These are phyloP conservation scores for Melanostoma scalare DNA, from an alignment of 2,888 invertebrate genomes.

Conservation along the genomic window DNA sequence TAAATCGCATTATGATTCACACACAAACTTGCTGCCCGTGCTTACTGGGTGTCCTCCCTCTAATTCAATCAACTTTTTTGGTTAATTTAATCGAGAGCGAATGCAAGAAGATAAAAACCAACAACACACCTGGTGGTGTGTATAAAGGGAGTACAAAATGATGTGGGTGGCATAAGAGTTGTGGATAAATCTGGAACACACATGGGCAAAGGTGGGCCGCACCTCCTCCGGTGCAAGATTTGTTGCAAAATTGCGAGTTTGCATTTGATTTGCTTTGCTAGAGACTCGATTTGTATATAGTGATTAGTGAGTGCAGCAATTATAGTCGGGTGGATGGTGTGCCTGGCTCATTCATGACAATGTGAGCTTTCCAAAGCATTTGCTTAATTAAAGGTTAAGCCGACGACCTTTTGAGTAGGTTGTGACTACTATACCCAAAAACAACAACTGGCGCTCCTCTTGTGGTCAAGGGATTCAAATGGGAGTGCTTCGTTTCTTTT, in stretches of 20 bases:
- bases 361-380: conserved; percentile 21
- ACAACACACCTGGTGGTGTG: not conserved
- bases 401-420: conserved; percentile 46
- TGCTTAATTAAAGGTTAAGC: conserved; percentile 63
- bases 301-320: not conserved
- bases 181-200: conserved; percentile 42
- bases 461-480: conserved; percentile 50
- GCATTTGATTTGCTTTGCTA: conserved; percentile 7
- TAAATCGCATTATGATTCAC: conserved; percentile 63
- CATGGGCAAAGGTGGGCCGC: conserved; percentile 58
- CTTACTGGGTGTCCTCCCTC: conserved; percentile 42
- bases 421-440: not conserved
- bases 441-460: conserved; percentile 35
- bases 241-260: conserved; percentile 46
- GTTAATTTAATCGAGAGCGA: conserved; percentile 62
- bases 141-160: not conserved
- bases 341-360: conserved; percentile 13
- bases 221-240: conserved; percentile 49
- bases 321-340: conserved; percentile 15
- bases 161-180: conserved; percentile 45
- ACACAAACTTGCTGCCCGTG: conserved; percentile 14
- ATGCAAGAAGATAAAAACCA: conserved; percentile 25
- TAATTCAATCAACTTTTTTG: conserved; percentile 57
- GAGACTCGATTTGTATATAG: not conserved
- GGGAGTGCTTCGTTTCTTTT: conserved; percentile 19